Percentiles rank a stretch among this genome's conserved stretches.
Evolutionary conservation across 1,140 invertebrate genomes (phyloP).

Genomic region (Nixonia krombeini): DNA sequence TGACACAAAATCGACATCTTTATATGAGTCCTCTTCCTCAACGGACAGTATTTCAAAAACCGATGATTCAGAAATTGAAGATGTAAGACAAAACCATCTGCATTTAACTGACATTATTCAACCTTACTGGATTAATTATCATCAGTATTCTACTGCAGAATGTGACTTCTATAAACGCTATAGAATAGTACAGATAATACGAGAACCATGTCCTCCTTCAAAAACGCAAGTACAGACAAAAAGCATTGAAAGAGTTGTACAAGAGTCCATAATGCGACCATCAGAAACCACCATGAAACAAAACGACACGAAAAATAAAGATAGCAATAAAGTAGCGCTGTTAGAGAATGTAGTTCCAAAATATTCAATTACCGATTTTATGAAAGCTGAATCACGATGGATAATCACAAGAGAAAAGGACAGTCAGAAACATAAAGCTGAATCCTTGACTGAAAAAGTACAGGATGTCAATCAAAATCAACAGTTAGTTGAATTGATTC

Average conservation of each 20-base stretch:
- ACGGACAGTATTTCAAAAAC: no score
- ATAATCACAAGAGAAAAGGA: conserved; percentile 31
- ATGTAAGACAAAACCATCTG: no score
- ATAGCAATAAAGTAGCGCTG: no score
- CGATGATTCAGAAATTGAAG: no score
- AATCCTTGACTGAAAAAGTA: not conserved
- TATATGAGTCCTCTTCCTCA: no score
- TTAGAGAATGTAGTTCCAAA: no score
- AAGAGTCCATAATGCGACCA: conserved; percentile 57
- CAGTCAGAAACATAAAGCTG: conserved; percentile 5
- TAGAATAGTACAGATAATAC: conserved; percentile 51
- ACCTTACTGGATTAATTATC: conserved; percentile 61
- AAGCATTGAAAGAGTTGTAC: conserved; percentile 54
- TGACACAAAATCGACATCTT: no score
- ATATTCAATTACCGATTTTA: conserved; percentile 42
- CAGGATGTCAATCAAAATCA: no score
- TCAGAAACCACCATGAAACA: conserved; percentile 10
- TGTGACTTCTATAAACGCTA: conserved; percentile 54
- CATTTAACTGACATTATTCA: no score
- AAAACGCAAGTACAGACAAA: not conserved
- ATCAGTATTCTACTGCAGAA: conserved; percentile 56
- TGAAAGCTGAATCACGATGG: conserved; percentile 46
- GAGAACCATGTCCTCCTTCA: conserved; percentile 35
- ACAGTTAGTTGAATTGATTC: no score
- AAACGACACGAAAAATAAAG: conserved; percentile 18